Percentiles rank a stretch among this genome's conserved stretches.
These are phyloP conservation scores for Hydrocynus forskahlii DNA, from an alignment of 2,797 vertebrate genomes.

Conservation along the genomic window DNA sequence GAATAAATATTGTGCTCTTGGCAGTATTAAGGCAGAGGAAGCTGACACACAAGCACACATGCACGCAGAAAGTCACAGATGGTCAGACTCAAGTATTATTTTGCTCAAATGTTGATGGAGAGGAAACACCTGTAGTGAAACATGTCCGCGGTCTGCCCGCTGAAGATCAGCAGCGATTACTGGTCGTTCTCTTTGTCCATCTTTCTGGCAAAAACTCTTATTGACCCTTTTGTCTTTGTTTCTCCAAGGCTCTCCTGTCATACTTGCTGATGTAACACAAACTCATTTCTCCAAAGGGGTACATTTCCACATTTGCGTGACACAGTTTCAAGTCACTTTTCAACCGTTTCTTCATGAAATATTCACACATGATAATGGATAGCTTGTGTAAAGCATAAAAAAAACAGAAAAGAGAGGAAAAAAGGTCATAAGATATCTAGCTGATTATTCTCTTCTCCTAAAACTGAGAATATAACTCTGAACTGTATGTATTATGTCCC, in stretches of 20 bases:
- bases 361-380: background rate
- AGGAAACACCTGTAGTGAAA: constrained; percentile 74
- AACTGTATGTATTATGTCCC: background rate
- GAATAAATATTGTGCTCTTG: constrained; percentile 52
- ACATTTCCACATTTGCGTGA: background rate
- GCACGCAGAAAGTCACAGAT: constrained; percentile 58
- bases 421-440: background rate
- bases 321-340: background rate
- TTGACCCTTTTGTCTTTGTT: background rate
- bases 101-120: constrained; percentile 60
- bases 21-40: constrained; percentile 45
- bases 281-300: background rate
- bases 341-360: background rate
- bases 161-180: constrained; percentile 22
- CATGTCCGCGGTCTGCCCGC: constrained; percentile 50
- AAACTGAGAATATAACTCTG: background rate
- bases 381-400: background rate
- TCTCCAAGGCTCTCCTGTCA: background rate
- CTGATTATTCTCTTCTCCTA: background rate
- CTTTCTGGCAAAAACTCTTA: background rate
- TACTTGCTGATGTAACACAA: background rate
- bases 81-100: constrained; percentile 67
- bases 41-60: constrained; percentile 3
- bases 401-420: background rate
- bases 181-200: constrained; percentile 17